Evolutionary conservation across 2,888 invertebrate genomes (phyloP).

Genomic region (Tiphia femorata): DNA sequence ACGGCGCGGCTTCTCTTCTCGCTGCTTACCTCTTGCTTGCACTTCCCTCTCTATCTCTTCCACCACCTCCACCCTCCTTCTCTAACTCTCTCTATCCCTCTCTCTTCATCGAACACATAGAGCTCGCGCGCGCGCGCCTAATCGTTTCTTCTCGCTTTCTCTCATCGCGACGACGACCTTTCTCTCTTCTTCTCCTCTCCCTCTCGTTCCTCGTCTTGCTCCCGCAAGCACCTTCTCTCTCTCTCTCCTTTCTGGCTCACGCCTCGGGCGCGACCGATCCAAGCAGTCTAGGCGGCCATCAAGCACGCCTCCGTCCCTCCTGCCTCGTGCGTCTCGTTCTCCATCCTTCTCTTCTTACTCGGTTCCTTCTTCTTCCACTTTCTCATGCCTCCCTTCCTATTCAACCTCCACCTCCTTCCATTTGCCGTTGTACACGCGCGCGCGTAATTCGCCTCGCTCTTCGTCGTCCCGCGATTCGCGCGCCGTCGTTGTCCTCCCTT

Average conservation of each 20-base stretch:
- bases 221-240: slow-evolving; percentile 13
- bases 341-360: slow-evolving; percentile 18
- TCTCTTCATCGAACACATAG: background rate
- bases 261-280: slow-evolving; percentile 64
- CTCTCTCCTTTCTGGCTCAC: slow-evolving; percentile 53
- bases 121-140: background rate
- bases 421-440: slow-evolving; percentile 1
- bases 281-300: slow-evolving; percentile 61
- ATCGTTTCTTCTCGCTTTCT: background rate
- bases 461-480: background rate
- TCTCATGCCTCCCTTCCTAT: slow-evolving; percentile 25
- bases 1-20: slow-evolving; percentile 35
- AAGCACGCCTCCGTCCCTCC: slow-evolving; percentile 50
- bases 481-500: background rate
- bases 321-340: slow-evolving; percentile 22
- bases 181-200: too few relatives aligned
- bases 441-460: slow-evolving; percentile 7
- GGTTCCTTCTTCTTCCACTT: slow-evolving; percentile 18
- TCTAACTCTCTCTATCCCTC: slow-evolving; percentile 12
- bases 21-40: slow-evolving; percentile 26
- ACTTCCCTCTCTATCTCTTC: slow-evolving; percentile 7
- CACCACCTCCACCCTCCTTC: slow-evolving; percentile 6
- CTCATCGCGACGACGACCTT: background rate
- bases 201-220: background rate
- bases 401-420: slow-evolving; percentile 21